Base-by-base conservation (phyloP, 2,113 vertebrate genomes). In the Aleadryas rufinucha region DNA sequence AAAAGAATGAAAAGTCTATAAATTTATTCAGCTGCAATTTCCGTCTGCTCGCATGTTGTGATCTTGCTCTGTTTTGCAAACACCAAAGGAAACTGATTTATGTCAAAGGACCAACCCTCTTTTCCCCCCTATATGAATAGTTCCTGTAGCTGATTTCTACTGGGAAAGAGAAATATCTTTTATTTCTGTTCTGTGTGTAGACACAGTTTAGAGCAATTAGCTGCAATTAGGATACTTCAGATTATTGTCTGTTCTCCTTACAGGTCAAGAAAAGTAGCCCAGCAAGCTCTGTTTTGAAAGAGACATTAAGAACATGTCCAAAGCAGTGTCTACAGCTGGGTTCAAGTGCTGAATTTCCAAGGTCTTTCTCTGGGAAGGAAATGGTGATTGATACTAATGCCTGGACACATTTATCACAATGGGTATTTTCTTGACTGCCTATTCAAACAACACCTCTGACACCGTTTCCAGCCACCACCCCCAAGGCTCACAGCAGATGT, bases 351-450 rank as follows among this genome's bases (percentile, higher is more conserved):
- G 64, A 21, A 53, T 94, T 95, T 93, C 59, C 94, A 83, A 86
- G 15, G 69, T 21, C 52, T 96, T 95, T 96, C 68, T 92, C 52
- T 95, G 41, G 79, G 81, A 88, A 88, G 92, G 78, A 96, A 92
- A 87, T 87, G n/a, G 37, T 76, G 63, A 75, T 91, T 92, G 92
- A 95, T 80, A 93, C 87, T 94, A 92, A 94, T 91, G 90, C 59
- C 77, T 41, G n/a, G 74, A 81, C 66, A 49, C 72, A 39, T 89
- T 92, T 74, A 88, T 96, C 86, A 91, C 45, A 95, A 83, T 76
- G n/a, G 86, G 80, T 90, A 72, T 95, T 92, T 97, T 78, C 72
- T 96, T 94, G 87, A 87, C 88, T 82, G 84, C 57, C 44, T 90
- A 4, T 64, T 72, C 53, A 52, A 78, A 54, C 71, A 88, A 59